phyloP scores from a whole-genome alignment of 2,797 vertebrate species.

The Amazona ochrocephala region DNA sequence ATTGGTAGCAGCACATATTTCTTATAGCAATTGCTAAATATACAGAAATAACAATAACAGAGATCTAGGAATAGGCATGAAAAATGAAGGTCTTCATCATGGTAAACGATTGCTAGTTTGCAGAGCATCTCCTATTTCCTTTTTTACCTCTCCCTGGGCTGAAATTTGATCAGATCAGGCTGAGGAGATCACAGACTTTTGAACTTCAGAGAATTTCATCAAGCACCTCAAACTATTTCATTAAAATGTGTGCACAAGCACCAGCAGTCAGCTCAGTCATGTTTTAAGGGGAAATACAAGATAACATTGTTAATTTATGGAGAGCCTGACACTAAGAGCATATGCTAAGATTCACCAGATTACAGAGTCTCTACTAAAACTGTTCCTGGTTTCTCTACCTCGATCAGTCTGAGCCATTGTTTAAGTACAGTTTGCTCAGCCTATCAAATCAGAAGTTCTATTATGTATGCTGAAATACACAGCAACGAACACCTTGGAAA shows the following conservation, averaged over 20 bases:
- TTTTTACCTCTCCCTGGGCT: background rate
- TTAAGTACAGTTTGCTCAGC: background rate
- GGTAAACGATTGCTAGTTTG: background rate
- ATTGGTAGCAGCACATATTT: background rate
- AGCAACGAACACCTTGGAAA: background rate
- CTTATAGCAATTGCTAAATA: background rate
- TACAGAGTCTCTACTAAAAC: background rate
- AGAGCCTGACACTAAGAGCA: background rate
- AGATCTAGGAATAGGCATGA: background rate
- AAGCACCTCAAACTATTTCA: background rate
- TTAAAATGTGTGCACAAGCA: background rate
- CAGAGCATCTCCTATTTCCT: background rate
- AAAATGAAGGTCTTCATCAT: background rate
- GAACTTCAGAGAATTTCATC: background rate
- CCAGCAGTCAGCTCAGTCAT: background rate
- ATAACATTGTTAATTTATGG: background rate
- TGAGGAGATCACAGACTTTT: background rate
- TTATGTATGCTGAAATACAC: background rate
- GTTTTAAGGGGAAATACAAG: background rate
- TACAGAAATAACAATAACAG: background rate
- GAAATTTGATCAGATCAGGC: background rate
- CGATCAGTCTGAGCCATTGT: background rate
- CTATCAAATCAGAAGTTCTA: background rate
- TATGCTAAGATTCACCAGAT: background rate
- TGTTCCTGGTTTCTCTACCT: background rate